Conservation (phyloP, 2,797 vertebrate genomes). For the Hirundo rustica region DNA sequence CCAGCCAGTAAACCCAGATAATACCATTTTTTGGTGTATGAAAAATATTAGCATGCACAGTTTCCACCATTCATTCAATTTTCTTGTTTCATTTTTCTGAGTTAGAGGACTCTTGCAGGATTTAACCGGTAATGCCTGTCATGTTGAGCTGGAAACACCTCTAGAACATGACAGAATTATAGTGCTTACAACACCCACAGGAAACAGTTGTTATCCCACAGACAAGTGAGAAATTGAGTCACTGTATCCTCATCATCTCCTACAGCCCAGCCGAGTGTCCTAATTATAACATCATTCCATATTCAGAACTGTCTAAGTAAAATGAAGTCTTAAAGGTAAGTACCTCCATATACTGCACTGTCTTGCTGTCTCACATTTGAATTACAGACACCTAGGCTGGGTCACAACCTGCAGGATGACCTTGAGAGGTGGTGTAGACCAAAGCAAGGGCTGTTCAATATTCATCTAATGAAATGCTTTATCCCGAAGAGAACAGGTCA, state of each 20-base stretch:
- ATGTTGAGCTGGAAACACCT: neutral
- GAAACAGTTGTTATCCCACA: constrained; percentile 52
- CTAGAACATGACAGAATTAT: constrained; percentile 9
- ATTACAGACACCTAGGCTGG: neutral
- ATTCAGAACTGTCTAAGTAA: neutral
- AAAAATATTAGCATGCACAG: neutral
- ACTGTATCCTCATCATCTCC: constrained; percentile 23
- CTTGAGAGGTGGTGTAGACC: neutral
- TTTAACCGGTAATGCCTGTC: neutral
- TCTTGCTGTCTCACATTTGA: neutral
- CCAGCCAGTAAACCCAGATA: neutral
- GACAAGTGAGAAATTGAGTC: constrained; percentile 61
- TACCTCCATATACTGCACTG: accelerated
- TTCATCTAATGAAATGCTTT: neutral
- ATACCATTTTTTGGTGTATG: neutral
- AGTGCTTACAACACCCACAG: constrained; percentile 38
- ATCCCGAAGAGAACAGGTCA: neutral
- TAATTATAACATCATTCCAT: constrained; percentile 32
- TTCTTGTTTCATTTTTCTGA: neutral
- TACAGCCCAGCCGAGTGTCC: neutral
- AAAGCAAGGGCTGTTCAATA: neutral
- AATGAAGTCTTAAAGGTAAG: neutral
- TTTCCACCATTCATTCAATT: constrained; percentile 1
- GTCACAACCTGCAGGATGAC: neutral
- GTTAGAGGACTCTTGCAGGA: neutral